Percentiles rank a stretch among this genome's conserved stretches.
These are phyloP conservation scores for Centropus bengalensis DNA, from an alignment of 2,113 vertebrate species.

Conservation along the genomic window DNA sequence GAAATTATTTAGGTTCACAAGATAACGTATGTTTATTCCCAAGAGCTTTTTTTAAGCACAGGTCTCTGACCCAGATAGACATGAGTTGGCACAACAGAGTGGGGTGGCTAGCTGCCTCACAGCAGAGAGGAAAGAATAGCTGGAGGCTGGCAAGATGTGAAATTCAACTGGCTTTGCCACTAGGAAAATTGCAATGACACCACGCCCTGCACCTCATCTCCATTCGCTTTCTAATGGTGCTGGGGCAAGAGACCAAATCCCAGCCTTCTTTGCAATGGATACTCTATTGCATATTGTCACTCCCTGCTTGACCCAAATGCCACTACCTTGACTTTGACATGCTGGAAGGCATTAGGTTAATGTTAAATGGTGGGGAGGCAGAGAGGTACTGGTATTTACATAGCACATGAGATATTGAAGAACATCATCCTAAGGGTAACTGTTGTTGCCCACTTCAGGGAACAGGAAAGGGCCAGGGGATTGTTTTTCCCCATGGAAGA, in stretches of 20 bases:
- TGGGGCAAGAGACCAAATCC: neutral
- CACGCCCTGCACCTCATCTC: neutral
- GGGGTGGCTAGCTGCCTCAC: neutral
- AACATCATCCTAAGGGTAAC: neutral
- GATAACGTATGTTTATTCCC: neutral
- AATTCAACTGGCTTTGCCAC: neutral
- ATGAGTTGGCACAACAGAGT: neutral
- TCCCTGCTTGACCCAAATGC: neutral
- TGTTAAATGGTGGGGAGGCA: neutral
- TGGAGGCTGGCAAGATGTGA: neutral
- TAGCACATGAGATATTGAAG: neutral
- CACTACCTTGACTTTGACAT: accelerated
- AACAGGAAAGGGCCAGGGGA: neutral
- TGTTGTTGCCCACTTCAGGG: neutral
- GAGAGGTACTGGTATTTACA: neutral
- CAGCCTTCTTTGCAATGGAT: neutral
- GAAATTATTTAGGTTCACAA: neutral
- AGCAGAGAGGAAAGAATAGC: neutral
- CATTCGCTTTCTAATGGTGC: neutral
- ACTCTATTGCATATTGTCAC: neutral
- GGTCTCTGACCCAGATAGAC: neutral
- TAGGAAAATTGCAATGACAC: neutral
- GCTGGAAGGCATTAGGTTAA: accelerated
- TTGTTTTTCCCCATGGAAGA: neutral
- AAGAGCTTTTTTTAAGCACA: neutral